Evolutionary conservation across 2,113 vertebrate species (phyloP).

Genomic region (Strigops habroptila): DNA sequence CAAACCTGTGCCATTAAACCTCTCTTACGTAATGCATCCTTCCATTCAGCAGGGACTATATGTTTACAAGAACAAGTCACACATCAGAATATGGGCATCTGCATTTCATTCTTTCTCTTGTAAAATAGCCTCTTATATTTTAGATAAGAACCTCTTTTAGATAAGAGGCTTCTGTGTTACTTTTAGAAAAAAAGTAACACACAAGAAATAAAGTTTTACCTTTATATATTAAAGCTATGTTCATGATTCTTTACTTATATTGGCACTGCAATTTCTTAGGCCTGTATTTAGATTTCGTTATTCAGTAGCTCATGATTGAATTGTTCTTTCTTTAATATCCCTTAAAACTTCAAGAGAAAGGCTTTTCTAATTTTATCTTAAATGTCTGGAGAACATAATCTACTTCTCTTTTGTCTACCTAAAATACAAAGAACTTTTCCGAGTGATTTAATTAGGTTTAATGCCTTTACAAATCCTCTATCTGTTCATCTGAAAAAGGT

Average conservation of each 20-base stretch:
- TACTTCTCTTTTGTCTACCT: not conserved
- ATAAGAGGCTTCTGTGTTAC: not conserved
- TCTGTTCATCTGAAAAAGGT: not conserved
- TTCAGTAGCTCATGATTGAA: not conserved
- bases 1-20: not conserved
- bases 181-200: not conserved
- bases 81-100: not conserved
- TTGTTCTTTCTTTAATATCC: not conserved
- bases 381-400: not conserved
- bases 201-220: not conserved
- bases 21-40: not conserved
- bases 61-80: not conserved
- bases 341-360: not conserved
- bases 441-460: not conserved
- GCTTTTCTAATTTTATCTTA: not conserved
- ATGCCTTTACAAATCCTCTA: not conserved
- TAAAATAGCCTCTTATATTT: not conserved
- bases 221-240: not conserved
- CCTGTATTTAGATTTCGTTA: not conserved
- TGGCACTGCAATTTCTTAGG: not conserved
- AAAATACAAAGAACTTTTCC: not conserved
- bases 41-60: not conserved
- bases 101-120: rapidly evolving
- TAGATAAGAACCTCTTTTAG: not conserved
- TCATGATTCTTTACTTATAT: not conserved